phyloP scores from a whole-genome alignment of 2,888 invertebrate genomes.

The Andrena marginata region DNA sequence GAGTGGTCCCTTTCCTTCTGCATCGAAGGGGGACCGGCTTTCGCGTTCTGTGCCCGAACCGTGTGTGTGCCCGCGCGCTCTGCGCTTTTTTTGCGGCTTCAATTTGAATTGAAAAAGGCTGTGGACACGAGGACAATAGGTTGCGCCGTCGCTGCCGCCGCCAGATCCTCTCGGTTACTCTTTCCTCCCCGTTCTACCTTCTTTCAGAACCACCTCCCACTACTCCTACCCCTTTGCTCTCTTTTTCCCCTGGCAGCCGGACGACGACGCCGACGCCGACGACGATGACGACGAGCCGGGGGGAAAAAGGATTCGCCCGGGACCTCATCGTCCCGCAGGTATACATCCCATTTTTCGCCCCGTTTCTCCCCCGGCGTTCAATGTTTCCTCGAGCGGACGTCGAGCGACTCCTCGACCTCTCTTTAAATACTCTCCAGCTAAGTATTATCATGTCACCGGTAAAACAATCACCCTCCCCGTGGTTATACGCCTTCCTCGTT shows the following conservation, averaged over 20 bases:
- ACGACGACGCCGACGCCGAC: conserved; percentile 29
- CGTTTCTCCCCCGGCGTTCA: conserved; percentile 39
- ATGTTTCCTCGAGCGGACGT: neutral
- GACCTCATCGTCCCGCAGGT: neutral
- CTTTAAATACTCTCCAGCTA: conserved; percentile 66
- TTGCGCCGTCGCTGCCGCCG: conserved; percentile 73
- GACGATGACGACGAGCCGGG: conserved; percentile 20
- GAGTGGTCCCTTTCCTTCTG: conserved; percentile 44
- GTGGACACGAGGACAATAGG: conserved; percentile 84
- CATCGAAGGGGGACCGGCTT: conserved; percentile 72
- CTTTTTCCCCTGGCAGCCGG: conserved; percentile 25
- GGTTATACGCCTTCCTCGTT: conserved; percentile 35
- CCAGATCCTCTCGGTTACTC: conserved; percentile 66
- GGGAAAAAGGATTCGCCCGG: neutral
- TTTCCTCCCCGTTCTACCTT: conserved; percentile 49
- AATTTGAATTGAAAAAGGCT: conserved; percentile 84
- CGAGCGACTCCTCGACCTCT: conserved; percentile 30
- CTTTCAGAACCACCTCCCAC: conserved; percentile 56
- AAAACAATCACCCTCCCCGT: conserved; percentile 59
- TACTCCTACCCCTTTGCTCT: conserved; percentile 14
- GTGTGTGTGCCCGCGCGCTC: conserved; percentile 79
- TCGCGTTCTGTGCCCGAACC: conserved; percentile 69
- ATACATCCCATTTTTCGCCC: neutral
- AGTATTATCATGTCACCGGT: conserved; percentile 69
- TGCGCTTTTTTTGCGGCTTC: conserved; percentile 82